Conservation (phyloP, 2,888 invertebrate genomes). For the Mechanitis messenoides region DNA sequence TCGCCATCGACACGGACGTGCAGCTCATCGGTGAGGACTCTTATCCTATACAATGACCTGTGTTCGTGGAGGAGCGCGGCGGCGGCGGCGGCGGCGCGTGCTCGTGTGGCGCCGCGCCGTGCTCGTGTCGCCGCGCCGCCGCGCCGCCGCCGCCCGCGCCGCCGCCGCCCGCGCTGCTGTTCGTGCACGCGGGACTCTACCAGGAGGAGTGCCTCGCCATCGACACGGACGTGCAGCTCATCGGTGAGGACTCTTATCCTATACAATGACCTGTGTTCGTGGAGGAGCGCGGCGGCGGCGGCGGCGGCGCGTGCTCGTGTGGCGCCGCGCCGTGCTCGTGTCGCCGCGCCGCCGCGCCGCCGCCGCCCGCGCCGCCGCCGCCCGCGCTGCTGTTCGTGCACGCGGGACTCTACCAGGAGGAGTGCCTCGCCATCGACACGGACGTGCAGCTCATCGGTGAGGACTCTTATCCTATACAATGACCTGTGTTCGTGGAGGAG, state of each 20-base stretch:
- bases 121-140: conserved; percentile 44
- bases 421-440: conserved; percentile 95
- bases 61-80: conserved; percentile 88
- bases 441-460: conserved; percentile 93
- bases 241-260: conserved; percentile 74
- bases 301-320: conserved; percentile 45
- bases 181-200: conserved; percentile 95
- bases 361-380: conserved; percentile 66
- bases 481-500: conserved; percentile 92
- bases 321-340: conserved; percentile 42
- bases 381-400: conserved; percentile 94
- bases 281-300: conserved; percentile 81
- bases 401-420: conserved; percentile 93
- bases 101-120: conserved; percentile 41
- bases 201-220: conserved; percentile 95
- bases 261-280: no score
- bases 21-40: conserved; percentile 85
- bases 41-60: no score
- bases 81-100: conserved; percentile 47
- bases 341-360: conserved; percentile 43
- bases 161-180: conserved; percentile 84
- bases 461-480: conserved; percentile 15
- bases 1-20: conserved; percentile 95
- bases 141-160: conserved; percentile 55
- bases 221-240: conserved; percentile 93